Evolutionary conservation across 2,888 invertebrate genomes (phyloP), one percentile per base, ranked within the genome.

Genomic region (Trachelus tabidus): DNA sequence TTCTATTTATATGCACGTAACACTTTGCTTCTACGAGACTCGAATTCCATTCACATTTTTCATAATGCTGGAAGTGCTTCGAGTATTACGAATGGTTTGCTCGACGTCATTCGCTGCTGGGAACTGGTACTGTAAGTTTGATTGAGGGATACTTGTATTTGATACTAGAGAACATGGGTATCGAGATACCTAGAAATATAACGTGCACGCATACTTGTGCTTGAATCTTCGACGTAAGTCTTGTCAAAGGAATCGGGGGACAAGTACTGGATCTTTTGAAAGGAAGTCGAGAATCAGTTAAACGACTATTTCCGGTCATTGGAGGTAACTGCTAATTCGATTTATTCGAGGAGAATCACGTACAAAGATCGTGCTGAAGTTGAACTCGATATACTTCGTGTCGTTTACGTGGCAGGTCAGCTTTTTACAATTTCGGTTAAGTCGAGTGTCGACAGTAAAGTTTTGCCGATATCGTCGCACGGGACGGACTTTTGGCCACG

Each of bases 391-490:
- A 2, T 56, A 56, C 23, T 56, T 56, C 23, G 56, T 56, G 15
- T 23, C 56, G 56, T 56, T 56, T 23, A 56, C 23, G 56, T 56
- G 56, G 56, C 56, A 56, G 56, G 23, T 56, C 15, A 56, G 23
- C 56, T 23, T 4, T 23, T 56, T 56, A 23, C 56, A 56, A 23
- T 56, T 56, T 56, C 23, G 56, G 56, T 56, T 56, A 93, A 93
- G 80, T 94, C 87, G 82, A 94, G 89, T 86, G 93, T 93, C 76
- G 93, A 92, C 81, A 94, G 87, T 78, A 93, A 87, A 82, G 93
- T 91, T 86, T 94, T 93, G 77, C 92, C 83, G 76, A 93, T 81
- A 93, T 93, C 87, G n/a, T 84, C 84, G 83, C 79, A 23, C 23
- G 23, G 23, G 56, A 23, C 9, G 23, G 56, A 6, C 56, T 23